Conservation (phyloP, 2,797 vertebrate species). For the Salmo trutta region DNA sequence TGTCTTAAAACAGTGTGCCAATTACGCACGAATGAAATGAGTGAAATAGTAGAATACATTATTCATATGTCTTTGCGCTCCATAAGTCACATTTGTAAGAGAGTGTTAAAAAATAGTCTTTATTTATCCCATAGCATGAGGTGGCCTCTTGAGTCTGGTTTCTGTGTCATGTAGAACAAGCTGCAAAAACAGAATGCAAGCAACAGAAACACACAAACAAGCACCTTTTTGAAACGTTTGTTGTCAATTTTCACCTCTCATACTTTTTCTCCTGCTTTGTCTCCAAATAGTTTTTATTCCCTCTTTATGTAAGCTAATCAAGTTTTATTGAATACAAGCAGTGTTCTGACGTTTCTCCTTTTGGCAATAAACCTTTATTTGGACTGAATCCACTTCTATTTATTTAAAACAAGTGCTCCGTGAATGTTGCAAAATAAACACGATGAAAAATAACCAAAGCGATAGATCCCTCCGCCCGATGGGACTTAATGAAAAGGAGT, state of each 20-base stretch:
- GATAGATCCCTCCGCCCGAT: constrained; percentile 84
- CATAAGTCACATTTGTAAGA: not conserved
- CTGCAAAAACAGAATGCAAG: not conserved
- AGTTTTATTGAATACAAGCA: constrained; percentile 51
- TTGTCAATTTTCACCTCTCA: constrained; percentile 73
- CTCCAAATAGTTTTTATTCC: constrained; percentile 39
- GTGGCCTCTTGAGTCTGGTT: constrained; percentile 49
- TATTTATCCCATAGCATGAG: not conserved
- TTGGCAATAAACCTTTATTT: constrained; percentile 65
- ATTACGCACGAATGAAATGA: not conserved
- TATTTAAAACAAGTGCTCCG: constrained; percentile 92
- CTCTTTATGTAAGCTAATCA: constrained; percentile 20
- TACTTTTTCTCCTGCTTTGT: constrained; percentile 57
- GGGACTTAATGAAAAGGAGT: constrained; percentile 93
- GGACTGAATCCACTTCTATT: constrained; percentile 83
- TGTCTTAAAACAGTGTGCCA: not conserved
- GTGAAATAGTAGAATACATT: not conserved
- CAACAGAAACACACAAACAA: not conserved
- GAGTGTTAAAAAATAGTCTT: not conserved
- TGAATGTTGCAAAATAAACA: constrained; percentile 98
- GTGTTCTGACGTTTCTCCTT: constrained; percentile 52
- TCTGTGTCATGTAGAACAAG: not conserved
- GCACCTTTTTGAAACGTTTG: constrained; percentile 68
- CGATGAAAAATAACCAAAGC: constrained; percentile 94
- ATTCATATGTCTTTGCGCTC: not conserved